Base-by-base conservation (phyloP, 2,113 vertebrate species). In the Mormyrus iriodes region DNA sequence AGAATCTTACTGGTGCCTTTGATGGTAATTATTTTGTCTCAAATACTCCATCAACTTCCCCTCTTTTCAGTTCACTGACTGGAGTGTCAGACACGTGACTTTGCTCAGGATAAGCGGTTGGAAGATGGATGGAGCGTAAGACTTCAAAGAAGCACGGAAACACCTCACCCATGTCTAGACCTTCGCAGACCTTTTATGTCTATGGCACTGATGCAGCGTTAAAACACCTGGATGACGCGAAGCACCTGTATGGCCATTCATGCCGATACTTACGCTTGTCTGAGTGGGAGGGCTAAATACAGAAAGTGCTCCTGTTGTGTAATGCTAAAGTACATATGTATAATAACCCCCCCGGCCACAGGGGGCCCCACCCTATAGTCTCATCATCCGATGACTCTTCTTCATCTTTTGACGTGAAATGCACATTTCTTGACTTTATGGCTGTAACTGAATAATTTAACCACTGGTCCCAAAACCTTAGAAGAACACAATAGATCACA, bases 141-240 rank as follows among this genome's bases (percentile, higher is more conserved):
- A 42, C 73, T 79, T 79, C 73, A 79, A 79, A 79, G 73, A 1
- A 79, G 73, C 73, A 0, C 4, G 13, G 35, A 79, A 42, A 79
- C 73, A 79, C 73, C 17, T 79, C 73, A 79, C 13, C 73, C 73
- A 79, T 42, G 73, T 79, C 73, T 79, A 79, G 73, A 79, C 73
- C 35, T 17, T 79, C 35, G 6, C 73, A 21, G 19, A 42, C 35
- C 31, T 79, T 79, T 79, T 42, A 79, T 79, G 73, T 79, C 73
- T 79, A 35, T 5, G 31, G 31, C 31, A 19, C 31, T 39, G 73
- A 79, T 79, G 35, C 73, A 39, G 35, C 4, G 35, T 31, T 42
- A 5, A 39, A 79, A 79, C 73, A 79, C 73, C 73, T 79, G 73
- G 73, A 42, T 8, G 35, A 39, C 35, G 15, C 35, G 31, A 79